Evolutionary conservation across 2,888 invertebrate genomes (phyloP), one percentile per base, ranked within the genome.

Genomic region (Hyppa rectilinea): DNA sequence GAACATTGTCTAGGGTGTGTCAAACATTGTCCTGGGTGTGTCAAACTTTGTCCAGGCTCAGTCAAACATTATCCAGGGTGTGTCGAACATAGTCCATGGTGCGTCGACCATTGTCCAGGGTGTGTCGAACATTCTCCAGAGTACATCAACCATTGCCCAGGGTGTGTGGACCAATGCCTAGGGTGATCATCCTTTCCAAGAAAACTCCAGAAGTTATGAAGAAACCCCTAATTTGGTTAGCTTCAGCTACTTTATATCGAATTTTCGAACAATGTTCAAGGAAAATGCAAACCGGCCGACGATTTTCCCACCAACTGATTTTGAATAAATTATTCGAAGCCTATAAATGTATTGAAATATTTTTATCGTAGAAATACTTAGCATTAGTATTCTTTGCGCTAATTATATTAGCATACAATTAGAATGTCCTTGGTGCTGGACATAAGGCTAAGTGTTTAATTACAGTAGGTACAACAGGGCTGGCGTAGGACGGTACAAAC

Each of bases 331-430:
- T 38, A 80, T 69, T 43, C 60, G 17, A 31, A 12, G 36, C n/a
- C 80, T 31, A 68, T 76, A 76, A 68, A 69, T 66, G 31, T 68
- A 73, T 77, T 78, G 56, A 72, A 72, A 76, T 80, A 67, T 69
- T 72, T 73, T 58, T 26, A 53, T 67, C 9, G 64, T 63, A 70
- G 45, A n/a, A 53, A 67, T 65, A 58, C 34, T 58, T 40, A 29
- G 34, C 53, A 45, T 50, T 77, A 69, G 60, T 73, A 82, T 85
- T 83, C 82, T 31, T 17, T 9, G 38, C 64, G 49, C 61, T 76
- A 56, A 59, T 67, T 71, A 62, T 61, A 85, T 85, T 85, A 70
- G 76, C 82, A 85, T 84, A 85, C 85, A 85, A 85, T 85, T 83
- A 7, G 45, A 36, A 34, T 71, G 77, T 72, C 84, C 85, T 85